A percentile compares a stretch with the other conserved stretches of the same genome.
Evolutionary conservation across 1,140 invertebrate species (phyloP).

Genomic region (Drosophila rufa): DNA sequence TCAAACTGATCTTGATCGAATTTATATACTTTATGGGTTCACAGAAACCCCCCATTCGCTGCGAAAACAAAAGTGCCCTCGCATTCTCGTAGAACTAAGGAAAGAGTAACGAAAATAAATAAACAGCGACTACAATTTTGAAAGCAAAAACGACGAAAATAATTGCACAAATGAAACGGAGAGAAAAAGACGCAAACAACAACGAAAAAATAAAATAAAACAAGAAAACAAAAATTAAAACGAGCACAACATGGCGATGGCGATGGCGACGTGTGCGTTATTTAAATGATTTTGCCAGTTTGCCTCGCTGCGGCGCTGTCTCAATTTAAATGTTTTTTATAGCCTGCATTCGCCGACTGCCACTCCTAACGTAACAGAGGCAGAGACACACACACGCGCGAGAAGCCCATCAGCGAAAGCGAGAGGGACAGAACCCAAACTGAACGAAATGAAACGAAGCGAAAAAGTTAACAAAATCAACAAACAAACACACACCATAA

Average conservation of each 20-base stretch:
- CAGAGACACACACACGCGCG: slow-evolving; percentile 27
- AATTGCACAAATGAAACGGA: slow-evolving; percentile 75
- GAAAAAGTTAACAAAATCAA: slow-evolving; percentile 49
- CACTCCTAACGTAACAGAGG: slow-evolving; percentile 48
- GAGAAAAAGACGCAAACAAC: slow-evolving; percentile 30
- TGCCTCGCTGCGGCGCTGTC: slow-evolving; percentile 53
- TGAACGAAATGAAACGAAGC: slow-evolving; percentile 33
- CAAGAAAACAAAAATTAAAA: slow-evolving; percentile 56
- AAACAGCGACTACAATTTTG: slow-evolving; percentile 67
- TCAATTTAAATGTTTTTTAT: slow-evolving; percentile 78
- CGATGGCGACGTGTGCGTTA: slow-evolving; percentile 68
- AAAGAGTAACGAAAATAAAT: slow-evolving; percentile 47
- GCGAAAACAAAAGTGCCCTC: slow-evolving; percentile 12
- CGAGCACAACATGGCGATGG: slow-evolving; percentile 56
- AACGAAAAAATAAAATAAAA: slow-evolving; percentile 9
- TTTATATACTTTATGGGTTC: slow-evolving; percentile 8
- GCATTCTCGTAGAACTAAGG: slow-evolving; percentile 17
- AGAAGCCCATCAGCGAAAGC: slow-evolving; percentile 43
- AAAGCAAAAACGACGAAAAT: slow-evolving; percentile 72
- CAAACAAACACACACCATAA: slow-evolving; percentile 47
- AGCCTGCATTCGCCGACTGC: slow-evolving; percentile 54
- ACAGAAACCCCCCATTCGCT: background rate
- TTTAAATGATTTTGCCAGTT: slow-evolving; percentile 77
- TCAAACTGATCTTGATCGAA: slow-evolving; percentile 11
- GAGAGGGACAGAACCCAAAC: slow-evolving; percentile 26